Conservation (phyloP, 92 coral and sea anemone genomes). For the Porites rus region DNA sequence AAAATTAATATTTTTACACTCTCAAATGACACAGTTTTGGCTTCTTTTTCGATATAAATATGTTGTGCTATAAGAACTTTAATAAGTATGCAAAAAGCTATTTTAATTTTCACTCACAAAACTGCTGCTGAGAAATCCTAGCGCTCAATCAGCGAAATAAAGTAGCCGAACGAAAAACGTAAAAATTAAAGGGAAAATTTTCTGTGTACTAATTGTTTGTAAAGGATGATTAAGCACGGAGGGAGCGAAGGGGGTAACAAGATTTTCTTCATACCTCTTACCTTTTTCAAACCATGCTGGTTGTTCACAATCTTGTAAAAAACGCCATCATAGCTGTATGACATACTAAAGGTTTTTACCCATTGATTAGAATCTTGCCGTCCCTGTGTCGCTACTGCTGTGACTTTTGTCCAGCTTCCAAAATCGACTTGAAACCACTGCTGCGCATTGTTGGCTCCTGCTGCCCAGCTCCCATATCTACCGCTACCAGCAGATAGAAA, state of each 20-base stretch:
- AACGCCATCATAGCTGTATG: slow-evolving; percentile 29
- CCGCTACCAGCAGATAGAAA: slow-evolving; percentile 18
- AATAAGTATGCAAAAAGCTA: too few species aligned
- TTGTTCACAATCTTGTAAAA: slow-evolving; percentile 3
- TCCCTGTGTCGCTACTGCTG: slow-evolving; percentile 18
- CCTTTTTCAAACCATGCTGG: neutral
- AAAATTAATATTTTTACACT: too few species aligned
- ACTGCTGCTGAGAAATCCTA: too few species aligned
- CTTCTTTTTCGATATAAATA: neutral
- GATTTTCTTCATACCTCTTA: neutral
- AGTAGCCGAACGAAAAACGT: too few species aligned
- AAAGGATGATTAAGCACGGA: too few species aligned
- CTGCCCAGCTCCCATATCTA: slow-evolving; percentile 34
- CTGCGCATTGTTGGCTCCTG: neutral
- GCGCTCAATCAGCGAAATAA: too few species aligned
- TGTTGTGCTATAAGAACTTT: too few species aligned
- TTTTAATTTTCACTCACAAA: too few species aligned
- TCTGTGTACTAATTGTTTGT: too few species aligned
- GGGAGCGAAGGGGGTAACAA: too few species aligned
- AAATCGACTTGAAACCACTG: slow-evolving; percentile 34
- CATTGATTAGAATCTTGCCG: slow-evolving; percentile 31
- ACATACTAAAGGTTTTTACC: slow-evolving; percentile 16
- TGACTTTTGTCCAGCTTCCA: slow-evolving; percentile 36
- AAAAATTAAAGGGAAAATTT: too few species aligned
- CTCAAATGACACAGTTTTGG: too few species aligned